Base-by-base conservation (phyloP, 2,113 vertebrate species). In the Pardalotus punctatus region DNA sequence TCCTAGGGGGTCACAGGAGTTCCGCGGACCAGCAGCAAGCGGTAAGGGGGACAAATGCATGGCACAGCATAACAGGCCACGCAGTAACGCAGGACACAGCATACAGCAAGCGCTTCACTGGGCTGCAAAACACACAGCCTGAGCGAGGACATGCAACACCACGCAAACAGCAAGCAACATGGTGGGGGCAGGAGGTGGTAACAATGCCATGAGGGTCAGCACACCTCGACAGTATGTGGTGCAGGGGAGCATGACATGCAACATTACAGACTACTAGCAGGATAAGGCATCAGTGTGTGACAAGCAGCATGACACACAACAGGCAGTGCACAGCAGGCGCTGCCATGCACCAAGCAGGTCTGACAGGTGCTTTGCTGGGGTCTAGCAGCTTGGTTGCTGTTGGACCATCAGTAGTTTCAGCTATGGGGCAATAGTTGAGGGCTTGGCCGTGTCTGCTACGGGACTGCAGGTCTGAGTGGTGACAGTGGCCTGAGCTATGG, bases 1-100 rank as follows among this genome's bases (percentile, higher is more conserved):
- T 96, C 95, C 87, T 38, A 38, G 43, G 53, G 87, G 65, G 95
- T 96, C 96, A 96, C 65, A 86, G 81, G 61, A 89, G 84, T 83
- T 73, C 56, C 35, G 58, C 12, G 19, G 67, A 54, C 81, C 77
- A 2, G 64, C 21, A 5, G 72, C 64, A 36, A 81, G 89, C 91
- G 91, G 95, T 88, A 88, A 96, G 94, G 43, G 88, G 85, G 40
- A 77, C 31, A 8, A 64, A 24, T 6, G 69, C 67, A 18, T 0
- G 40, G 67, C 71, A 5, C 61, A 22, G 43, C 10, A 9, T 3
- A 20, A 43, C 51, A 42, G 17, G 27, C 84, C 35, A 13, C 3
- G 4, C 36, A 5, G 61, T 71, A 42, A 7, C 5, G 38, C 69
- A 42, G 82, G 69, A 38, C 58, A 23, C 0, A 2, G 78, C 50